Evolutionary conservation across 1,140 invertebrate genomes (phyloP), one percentile per base, ranked within the genome.

Genomic region (Lordiphosa stackelbergi): DNA sequence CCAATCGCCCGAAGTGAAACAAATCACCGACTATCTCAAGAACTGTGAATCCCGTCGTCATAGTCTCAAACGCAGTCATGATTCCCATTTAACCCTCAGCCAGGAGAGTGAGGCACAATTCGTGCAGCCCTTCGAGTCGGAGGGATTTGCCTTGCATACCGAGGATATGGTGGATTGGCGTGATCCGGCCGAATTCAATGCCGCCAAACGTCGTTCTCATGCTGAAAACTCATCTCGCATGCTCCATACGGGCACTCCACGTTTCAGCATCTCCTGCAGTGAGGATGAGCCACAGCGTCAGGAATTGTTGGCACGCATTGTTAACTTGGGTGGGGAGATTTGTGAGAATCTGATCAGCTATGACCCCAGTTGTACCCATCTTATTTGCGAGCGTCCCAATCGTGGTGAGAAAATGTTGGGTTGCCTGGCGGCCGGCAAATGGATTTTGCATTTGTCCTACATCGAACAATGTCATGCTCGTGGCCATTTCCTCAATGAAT

Each of bases 341-440:
- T 71, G 74, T 45, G 58, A 75, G 22, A 69, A 72, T 43, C 37
- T 85, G 11, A 74, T 88, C 0, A 89, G 90, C 66, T 93, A 93
- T 71, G 94, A 96, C 85, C 74, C 88, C 0, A 85, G 85, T 1
- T 92, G 92, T 41, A 96, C 95, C 0, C 96, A 98, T 88, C 87
- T 97, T 6, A 87, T 98, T 19, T 93, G 94, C 57, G 88, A 91
- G 13, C 91, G 91, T 58, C 92, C 93, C 0, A 90, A 91, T 10
- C 91, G 95, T 63, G 96, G 95, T 85, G 96, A 97, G 89, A 97
- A 97, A 88, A 91, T 94, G 87, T 89, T 97, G 2, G 92, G 92
- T 2, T 93, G 93, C 66, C 91, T 97, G 35, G 95, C 96, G 0
- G 90, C 93, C 0, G 96, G 96, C 19, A 94, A 95, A 78, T 97